A percentile compares a stretch with the other conserved stretches of the same genome.
Evolutionary conservation across 2,797 vertebrate species (phyloP).

Genomic region (Silurus lanzhouensis): DNA sequence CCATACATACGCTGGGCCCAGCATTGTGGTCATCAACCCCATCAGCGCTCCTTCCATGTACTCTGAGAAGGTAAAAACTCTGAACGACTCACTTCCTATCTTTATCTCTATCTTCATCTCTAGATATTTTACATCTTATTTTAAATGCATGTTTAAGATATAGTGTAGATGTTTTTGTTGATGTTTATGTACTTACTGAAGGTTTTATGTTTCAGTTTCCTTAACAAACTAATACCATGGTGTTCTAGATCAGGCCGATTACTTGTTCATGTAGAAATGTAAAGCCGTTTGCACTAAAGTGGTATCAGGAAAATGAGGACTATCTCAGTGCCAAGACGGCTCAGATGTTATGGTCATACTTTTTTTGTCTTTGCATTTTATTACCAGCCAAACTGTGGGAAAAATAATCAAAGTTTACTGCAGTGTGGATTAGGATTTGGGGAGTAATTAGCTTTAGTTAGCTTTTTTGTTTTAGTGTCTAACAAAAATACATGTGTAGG

Average conservation of each 20-base stretch:
- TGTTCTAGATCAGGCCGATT: conserved; percentile 42
- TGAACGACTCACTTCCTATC: background rate
- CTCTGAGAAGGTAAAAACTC: conserved; percentile 87
- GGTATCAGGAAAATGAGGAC: background rate
- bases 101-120: background rate
- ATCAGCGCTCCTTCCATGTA: conserved; percentile 94
- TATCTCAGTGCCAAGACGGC: too few species aligned
- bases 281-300: background rate
- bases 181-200: background rate
- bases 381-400: background rate
- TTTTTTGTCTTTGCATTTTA: conserved; percentile 26
- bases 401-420: background rate
- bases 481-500: background rate
- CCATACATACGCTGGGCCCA: conserved; percentile 87
- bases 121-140: background rate
- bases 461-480: background rate
- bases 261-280: background rate
- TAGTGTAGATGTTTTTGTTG: background rate
- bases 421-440: background rate
- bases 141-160: background rate
- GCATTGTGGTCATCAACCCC: conserved; percentile 91
- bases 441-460: background rate
- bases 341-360: background rate
- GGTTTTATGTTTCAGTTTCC: conserved; percentile 17
- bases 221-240: conserved; percentile 31